Conservation (phyloP, 1,140 invertebrate species). For the Psilanteris sp. region DNA sequence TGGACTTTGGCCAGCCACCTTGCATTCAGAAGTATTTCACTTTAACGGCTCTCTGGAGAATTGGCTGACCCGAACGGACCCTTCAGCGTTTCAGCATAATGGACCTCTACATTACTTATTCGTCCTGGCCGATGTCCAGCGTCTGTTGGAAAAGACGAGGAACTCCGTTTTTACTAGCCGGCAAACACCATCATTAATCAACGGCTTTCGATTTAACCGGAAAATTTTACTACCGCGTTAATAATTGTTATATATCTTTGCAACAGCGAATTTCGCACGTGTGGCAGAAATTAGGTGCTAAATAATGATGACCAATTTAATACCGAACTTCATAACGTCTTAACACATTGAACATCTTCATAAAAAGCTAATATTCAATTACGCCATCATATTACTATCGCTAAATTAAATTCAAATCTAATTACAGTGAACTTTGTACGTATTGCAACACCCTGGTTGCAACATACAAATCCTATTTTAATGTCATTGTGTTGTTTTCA, state of each 20-base stretch:
- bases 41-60: conserved; percentile 79
- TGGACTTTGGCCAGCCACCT: conserved; percentile 72
- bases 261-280: too few relatives aligned
- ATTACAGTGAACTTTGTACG: too few relatives aligned
- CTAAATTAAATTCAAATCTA: too few relatives aligned
- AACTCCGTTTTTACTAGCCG: conserved; percentile 40
- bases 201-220: conserved; percentile 57
- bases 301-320: too few relatives aligned
- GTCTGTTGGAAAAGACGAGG: conserved; percentile 56
- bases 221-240: conserved; percentile 52
- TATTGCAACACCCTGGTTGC: too few relatives aligned
- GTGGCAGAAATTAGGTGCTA: too few relatives aligned
- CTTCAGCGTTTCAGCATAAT: conserved; percentile 79
- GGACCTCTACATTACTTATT: conserved; percentile 80
- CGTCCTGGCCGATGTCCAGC: conserved; percentile 70
- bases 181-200: conserved; percentile 63
- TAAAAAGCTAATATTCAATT: too few relatives aligned
- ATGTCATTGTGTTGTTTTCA: too few relatives aligned
- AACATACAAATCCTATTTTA: too few relatives aligned
- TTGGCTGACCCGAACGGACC: conserved; percentile 78
- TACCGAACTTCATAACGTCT: too few relatives aligned
- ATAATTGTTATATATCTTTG: conserved; percentile 28
- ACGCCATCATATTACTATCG: too few relatives aligned
- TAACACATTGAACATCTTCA: too few relatives aligned
- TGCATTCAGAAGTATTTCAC: conserved; percentile 80